These are phyloP conservation scores for Autographa pulchrina DNA, from an alignment of 2,888 invertebrate species.

Conservation along the genomic window DNA sequence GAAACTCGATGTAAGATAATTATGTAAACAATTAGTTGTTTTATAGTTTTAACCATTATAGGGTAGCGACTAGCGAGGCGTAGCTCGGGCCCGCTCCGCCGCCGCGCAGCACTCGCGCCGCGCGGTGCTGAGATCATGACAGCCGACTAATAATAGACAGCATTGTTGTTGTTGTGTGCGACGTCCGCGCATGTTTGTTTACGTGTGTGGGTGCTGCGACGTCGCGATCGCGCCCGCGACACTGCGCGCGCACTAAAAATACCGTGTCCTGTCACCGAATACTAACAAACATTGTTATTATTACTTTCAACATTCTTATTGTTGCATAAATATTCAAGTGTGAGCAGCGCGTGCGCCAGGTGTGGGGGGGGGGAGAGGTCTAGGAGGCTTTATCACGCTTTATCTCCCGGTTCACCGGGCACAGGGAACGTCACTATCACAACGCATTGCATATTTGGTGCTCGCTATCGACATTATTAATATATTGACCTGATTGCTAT, in stretches of 20 bases:
- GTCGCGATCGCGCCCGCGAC: constrained; percentile 10
- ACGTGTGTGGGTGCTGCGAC: constrained; percentile 40
- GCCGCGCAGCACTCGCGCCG: constrained; percentile 26
- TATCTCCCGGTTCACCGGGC: too few species aligned
- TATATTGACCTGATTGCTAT: too few species aligned
- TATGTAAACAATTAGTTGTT: constrained; percentile 53
- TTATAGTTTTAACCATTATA: constrained; percentile 48
- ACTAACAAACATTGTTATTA: constrained; percentile 56
- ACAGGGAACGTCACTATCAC: too few species aligned
- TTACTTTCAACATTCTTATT: constrained; percentile 35
- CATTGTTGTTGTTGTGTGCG: constrained; percentile 67
- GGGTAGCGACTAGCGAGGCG: background rate
- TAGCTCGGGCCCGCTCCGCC: constrained; percentile 19
- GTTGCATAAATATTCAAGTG: constrained; percentile 31
- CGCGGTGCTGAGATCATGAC: constrained; percentile 64
- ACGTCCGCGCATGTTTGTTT: constrained; percentile 51
- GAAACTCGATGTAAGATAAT: constrained; percentile 40
- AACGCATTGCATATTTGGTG: too few species aligned
- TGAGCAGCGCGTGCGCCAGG: background rate
- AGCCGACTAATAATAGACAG: constrained; percentile 70
- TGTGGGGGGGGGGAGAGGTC: background rate
- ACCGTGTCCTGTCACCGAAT: constrained; percentile 49
- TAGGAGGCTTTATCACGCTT: too few species aligned
- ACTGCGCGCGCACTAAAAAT: constrained; percentile 50
- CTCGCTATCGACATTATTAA: too few species aligned